phyloP scores from a whole-genome alignment of 53 echinoderm and acorn worm genomes.

The Henricia sp. region DNA sequence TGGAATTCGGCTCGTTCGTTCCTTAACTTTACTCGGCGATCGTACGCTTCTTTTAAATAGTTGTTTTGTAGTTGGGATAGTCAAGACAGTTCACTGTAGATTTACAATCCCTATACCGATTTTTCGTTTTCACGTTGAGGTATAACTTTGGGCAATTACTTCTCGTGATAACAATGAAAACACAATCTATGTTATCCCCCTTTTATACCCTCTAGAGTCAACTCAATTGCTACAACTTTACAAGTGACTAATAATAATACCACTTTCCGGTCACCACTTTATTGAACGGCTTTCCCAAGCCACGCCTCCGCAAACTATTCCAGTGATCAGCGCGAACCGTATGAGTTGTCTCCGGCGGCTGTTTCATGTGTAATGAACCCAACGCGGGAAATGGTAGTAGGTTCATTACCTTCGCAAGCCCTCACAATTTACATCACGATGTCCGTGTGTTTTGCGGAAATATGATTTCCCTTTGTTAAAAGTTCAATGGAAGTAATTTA shows the following conservation, averaged over 20 bases:
- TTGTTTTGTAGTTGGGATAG: too few relatives aligned
- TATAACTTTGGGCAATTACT: neutral
- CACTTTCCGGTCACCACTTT: constrained; percentile 32
- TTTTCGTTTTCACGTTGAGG: neutral
- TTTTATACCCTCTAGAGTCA: neutral
- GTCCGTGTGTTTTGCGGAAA: too few relatives aligned
- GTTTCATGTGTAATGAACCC: constrained; percentile 22
- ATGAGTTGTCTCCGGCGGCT: constrained; percentile 17
- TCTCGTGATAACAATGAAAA: neutral
- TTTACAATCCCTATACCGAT: too few relatives aligned
- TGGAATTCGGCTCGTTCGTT: too few relatives aligned
- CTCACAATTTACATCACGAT: neutral
- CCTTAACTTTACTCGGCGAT: too few relatives aligned
- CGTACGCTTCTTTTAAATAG: too few relatives aligned
- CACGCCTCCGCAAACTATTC: constrained; percentile 40
- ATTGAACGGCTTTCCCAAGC: constrained; percentile 40
- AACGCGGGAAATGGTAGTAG: constrained; percentile 15
- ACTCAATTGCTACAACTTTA: neutral
- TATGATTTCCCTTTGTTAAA: too few relatives aligned
- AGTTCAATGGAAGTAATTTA: too few relatives aligned
- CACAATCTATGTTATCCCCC: neutral
- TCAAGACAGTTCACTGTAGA: too few relatives aligned
- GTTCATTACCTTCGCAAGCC: neutral
- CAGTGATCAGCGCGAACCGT: neutral
- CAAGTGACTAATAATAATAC: constrained; percentile 43